Evolutionary conservation across 2,113 vertebrate genomes (phyloP).

Genomic region (Rhabdomys dilectus): DNA sequence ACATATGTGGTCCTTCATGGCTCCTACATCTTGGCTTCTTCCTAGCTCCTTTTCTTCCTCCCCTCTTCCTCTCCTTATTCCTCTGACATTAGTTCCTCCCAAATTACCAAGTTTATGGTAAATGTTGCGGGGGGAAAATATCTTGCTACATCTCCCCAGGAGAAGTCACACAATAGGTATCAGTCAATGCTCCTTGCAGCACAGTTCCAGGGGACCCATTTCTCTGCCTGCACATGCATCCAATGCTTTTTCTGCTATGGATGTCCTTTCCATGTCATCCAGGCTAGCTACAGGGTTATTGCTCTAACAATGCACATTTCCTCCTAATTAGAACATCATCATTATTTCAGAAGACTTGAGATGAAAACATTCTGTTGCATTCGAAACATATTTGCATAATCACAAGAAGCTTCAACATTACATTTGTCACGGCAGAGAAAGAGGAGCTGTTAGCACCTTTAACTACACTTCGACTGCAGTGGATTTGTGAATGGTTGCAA

Average conservation of each 20-base stretch:
- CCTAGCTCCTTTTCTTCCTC: too few relatives aligned
- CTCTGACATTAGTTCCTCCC: too few relatives aligned
- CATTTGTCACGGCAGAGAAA: conserved; percentile 49
- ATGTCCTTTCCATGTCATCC: conserved; percentile 18
- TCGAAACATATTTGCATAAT: conserved; percentile 71
- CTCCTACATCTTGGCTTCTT: too few relatives aligned
- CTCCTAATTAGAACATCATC: conserved; percentile 71
- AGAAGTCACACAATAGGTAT: not conserved
- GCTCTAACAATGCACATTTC: conserved; percentile 63
- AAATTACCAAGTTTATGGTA: too few relatives aligned
- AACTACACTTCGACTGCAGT: conserved; percentile 16
- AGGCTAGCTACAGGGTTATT: conserved; percentile 50
- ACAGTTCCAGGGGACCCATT: not conserved
- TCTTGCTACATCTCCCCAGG: not conserved
- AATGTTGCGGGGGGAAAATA: too few relatives aligned
- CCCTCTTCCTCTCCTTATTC: too few relatives aligned
- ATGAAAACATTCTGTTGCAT: conserved; percentile 72
- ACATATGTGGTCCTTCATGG: too few relatives aligned
- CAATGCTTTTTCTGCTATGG: not conserved
- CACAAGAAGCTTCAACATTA: conserved; percentile 62
- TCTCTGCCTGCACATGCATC: not conserved
- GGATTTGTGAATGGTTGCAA: conserved; percentile 50
- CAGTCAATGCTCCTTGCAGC: not conserved
- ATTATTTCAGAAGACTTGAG: conserved; percentile 75
- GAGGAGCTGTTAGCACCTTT: conserved; percentile 39